Conservation (phyloP, 1,140 invertebrate species). For the Atta colombica region DNA sequence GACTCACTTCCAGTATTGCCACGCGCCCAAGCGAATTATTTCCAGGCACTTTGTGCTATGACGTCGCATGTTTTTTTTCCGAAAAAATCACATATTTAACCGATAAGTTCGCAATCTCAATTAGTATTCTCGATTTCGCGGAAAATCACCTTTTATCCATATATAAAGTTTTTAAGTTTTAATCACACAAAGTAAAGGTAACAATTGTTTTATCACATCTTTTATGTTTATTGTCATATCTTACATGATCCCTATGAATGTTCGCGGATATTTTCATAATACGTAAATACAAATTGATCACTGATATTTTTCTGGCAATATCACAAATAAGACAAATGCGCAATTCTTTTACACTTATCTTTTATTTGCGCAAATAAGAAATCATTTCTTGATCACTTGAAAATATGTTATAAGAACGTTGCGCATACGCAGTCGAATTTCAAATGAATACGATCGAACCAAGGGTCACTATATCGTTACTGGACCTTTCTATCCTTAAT, state of each 20-base stretch:
- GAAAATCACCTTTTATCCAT: not conserved
- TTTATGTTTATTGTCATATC: not conserved
- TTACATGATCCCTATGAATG: not conserved
- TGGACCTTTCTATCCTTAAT: slow-evolving; percentile 77
- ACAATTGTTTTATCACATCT: not conserved
- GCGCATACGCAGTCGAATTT: slow-evolving; percentile 64
- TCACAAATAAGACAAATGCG: not conserved
- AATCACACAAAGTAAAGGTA: not conserved
- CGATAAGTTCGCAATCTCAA: slow-evolving; percentile 9
- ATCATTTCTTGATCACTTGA: not conserved
- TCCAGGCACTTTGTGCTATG: slow-evolving; percentile 56
- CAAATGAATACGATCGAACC: slow-evolving; percentile 68
- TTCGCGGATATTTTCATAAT: not conserved
- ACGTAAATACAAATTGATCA: not conserved
- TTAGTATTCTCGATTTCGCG: not conserved
- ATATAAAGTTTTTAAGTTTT: not conserved
- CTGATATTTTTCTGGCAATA: not conserved
- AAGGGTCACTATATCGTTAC: slow-evolving; percentile 53
- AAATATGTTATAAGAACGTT: slow-evolving; percentile 42
- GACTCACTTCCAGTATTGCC: slow-evolving; percentile 46
- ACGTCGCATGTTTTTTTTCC: slow-evolving; percentile 34
- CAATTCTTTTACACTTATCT: not conserved
- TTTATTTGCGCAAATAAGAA: not conserved
- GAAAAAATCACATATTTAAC: slow-evolving; percentile 58
- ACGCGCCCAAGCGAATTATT: slow-evolving; percentile 70